Percentiles rank a stretch among this genome's conserved stretches.
Conservation (phyloP, 2,113 vertebrate species). For the Phrynosoma blainvillii region DNA sequence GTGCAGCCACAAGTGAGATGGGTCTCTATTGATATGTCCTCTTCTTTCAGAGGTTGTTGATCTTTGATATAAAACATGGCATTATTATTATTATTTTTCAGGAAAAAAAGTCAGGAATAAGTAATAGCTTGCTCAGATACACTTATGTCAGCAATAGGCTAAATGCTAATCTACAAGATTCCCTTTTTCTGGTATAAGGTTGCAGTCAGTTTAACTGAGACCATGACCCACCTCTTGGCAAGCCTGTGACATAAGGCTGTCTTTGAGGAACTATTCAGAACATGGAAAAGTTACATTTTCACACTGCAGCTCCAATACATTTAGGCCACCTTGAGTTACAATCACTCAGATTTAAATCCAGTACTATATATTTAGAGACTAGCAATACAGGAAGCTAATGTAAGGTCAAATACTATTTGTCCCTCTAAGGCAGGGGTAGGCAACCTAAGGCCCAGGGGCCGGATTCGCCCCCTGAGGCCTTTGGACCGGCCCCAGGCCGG, state of each 20-base stretch:
- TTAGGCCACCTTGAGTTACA: neutral
- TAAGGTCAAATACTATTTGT: neutral
- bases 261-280: neutral
- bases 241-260: neutral
- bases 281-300: neutral
- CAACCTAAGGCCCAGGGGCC: too few relatives aligned
- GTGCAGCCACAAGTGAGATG: too few relatives aligned
- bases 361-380: neutral
- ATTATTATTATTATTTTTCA: too few relatives aligned
- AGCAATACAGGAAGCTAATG: neutral
- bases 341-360: neutral
- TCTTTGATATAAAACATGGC: too few relatives aligned
- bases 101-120: too few relatives aligned
- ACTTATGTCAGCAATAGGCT: neutral
- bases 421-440: too few relatives aligned
- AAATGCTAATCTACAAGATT: neutral
- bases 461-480: too few relatives aligned
- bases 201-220: neutral
- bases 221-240: neutral
- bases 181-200: neutral
- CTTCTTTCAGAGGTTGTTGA: too few relatives aligned
- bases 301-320: too few relatives aligned
- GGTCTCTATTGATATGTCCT: too few relatives aligned
- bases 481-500: too few relatives aligned
- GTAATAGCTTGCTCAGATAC: neutral